Evolutionary conservation across 2,113 vertebrate species (phyloP).

Genomic region (Heterochromis multidens): DNA sequence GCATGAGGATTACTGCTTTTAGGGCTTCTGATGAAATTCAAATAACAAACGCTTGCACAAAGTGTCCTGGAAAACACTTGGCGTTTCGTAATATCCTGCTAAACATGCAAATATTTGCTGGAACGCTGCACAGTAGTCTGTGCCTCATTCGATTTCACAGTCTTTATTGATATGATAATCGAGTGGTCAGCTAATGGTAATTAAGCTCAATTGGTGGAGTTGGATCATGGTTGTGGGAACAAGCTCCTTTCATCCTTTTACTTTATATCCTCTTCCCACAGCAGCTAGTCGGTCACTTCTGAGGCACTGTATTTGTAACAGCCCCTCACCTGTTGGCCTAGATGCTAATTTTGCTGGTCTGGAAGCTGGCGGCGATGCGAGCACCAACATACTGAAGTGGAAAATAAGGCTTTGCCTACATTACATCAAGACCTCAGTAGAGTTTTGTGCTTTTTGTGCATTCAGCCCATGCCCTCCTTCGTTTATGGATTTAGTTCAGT

Average conservation of each 20-base stretch:
- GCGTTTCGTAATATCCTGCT: conserved; percentile 20
- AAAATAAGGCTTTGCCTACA: conserved; percentile 12
- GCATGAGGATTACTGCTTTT: conserved; percentile 67
- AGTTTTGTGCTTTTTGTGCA: conserved; percentile 6
- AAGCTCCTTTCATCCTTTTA: conserved; percentile 49
- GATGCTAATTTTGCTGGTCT: conserved; percentile 41
- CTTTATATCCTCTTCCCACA: conserved; percentile 35
- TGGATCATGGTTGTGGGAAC: conserved; percentile 13
- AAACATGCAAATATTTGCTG: conserved; percentile 39
- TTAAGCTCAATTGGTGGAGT: conserved; percentile 19
- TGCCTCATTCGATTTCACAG: conserved; percentile 41
- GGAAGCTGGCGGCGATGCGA: background rate
- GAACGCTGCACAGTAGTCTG: conserved; percentile 1
- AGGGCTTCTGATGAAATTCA: conserved; percentile 63
- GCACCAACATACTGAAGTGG: conserved; percentile 4
- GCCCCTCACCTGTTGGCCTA: conserved; percentile 54
- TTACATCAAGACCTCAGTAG: background rate
- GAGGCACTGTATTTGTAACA: conserved; percentile 4
- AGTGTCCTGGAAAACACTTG: conserved; percentile 56
- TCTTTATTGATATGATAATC: conserved; percentile 66
- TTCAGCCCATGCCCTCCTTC: background rate
- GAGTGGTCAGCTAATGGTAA: conserved; percentile 60
- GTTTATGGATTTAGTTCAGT: conserved; percentile 37
- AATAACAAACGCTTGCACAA: conserved; percentile 53
- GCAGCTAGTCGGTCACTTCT: conserved; percentile 36